These are phyloP conservation scores for Ceratitis capitata DNA, from an alignment of 1,140 invertebrate genomes.

Conservation along the genomic window DNA sequence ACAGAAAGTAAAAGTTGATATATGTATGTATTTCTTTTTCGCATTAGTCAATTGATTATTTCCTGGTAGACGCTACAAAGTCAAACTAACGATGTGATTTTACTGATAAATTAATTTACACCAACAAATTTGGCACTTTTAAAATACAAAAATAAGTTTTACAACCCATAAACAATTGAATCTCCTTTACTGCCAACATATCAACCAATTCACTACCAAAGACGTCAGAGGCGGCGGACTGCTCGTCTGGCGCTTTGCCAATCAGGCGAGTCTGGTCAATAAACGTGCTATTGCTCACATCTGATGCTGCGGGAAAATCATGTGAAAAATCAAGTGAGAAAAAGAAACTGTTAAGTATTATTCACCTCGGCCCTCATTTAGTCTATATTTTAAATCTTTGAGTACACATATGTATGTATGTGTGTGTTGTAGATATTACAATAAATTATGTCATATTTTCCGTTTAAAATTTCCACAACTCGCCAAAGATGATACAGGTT, in stretches of 20 bases:
- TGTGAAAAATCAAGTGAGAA: not conserved
- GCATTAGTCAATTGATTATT: not conserved
- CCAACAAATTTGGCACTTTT: too few species aligned
- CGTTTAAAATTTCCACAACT: not conserved
- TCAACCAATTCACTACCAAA: not conserved
- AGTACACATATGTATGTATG: not conserved
- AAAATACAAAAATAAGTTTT: not conserved
- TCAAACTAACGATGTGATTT: not conserved
- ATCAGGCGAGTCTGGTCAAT: not conserved
- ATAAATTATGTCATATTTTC: conserved; percentile 2
- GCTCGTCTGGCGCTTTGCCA: not conserved
- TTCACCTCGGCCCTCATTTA: not conserved
- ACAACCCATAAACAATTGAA: conserved; percentile 8
- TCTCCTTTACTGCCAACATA: not conserved
- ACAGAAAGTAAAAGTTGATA: conserved; percentile 9
- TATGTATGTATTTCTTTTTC: not conserved
- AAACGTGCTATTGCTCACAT: conserved; percentile 26
- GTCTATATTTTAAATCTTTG: not conserved
- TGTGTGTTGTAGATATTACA: not conserved
- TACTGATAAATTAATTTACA: too few species aligned
- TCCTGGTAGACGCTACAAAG: not conserved
- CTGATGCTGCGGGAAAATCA: not conserved
- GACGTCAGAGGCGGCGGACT: too few species aligned
- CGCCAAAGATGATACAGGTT: not conserved
- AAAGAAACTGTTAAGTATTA: not conserved